Evolutionary conservation across 2,113 vertebrate genomes (phyloP), one percentile per base, ranked within the genome.

Genomic region (Pachypanchax playfairii): DNA sequence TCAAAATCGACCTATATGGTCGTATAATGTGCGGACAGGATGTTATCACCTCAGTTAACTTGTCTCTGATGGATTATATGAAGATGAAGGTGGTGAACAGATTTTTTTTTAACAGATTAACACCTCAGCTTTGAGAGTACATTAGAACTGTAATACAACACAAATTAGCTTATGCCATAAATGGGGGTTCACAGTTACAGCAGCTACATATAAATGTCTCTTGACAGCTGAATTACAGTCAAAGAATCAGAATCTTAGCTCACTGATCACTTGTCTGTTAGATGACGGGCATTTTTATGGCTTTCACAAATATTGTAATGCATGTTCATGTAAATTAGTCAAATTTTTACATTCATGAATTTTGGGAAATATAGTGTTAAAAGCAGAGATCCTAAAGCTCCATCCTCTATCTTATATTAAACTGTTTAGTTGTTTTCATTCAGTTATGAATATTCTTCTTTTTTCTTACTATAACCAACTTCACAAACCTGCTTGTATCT

Each of bases 181-280:
- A 77, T 77, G 36, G 66, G 59, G 48, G 52, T 48, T 49, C 13
- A 46, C 56, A 59, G 79, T 81, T 79, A 72, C 53, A 74, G 24
- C 17, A 26, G 18, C 54, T 33, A 22, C 43, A 63, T 62, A 55
- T 13, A 59, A 35, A 74, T 39, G 60, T 72, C 33, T 58, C 36
- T 18, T 55, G 60, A 58, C 64, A 29, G 25, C 38, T 50, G 22
- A n/a, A n/a, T n/a, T n/a, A n/a, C n/a, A n/a, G n/a, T n/a, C n/a
- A n/a, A n/a, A n/a, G n/a, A n/a, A n/a, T n/a, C n/a, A n/a, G n/a
- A n/a, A n/a, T 65, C 46, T 31, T 36, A 50, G 56, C 12, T 73
- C 17, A 63, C 41, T 69, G 47, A 65, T 74, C 49, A 51, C n/a
- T n/a, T n/a, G n/a, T n/a, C n/a, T n/a, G n/a, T n/a, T n/a, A n/a